phyloP scores from a whole-genome alignment of 2,888 invertebrate species.

The Epinotia brunnichana region DNA sequence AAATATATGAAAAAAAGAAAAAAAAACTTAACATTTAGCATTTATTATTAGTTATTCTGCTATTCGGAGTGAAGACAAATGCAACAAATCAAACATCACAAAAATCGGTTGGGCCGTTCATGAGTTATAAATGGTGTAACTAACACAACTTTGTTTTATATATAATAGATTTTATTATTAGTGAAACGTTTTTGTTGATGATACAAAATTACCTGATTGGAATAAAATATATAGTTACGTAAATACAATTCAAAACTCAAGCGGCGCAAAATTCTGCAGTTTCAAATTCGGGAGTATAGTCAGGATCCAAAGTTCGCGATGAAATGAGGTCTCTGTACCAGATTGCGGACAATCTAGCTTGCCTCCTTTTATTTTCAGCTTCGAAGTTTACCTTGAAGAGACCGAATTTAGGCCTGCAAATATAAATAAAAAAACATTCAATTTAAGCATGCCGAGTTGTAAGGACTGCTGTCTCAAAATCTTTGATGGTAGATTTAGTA shows the following conservation, averaged over 20 bases:
- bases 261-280: slow-evolving; percentile 53
- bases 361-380: slow-evolving; percentile 57
- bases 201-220: neutral
- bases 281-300: slow-evolving; percentile 49
- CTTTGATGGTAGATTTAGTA: too few species aligned
- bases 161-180: neutral
- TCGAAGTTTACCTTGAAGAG: slow-evolving; percentile 69
- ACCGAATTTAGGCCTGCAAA: slow-evolving; percentile 67
- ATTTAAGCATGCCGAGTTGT: neutral
- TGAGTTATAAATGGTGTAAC: too few species aligned
- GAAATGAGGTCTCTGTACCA: slow-evolving; percentile 62
- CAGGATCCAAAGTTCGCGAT: slow-evolving; percentile 56
- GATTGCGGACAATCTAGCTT: slow-evolving; percentile 60
- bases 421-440: neutral
- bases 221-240: too few species aligned
- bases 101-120: too few species aligned
- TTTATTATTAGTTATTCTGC: too few species aligned
- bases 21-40: too few species aligned
- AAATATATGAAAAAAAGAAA: too few species aligned
- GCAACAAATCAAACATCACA: too few species aligned
- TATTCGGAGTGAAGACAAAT: too few species aligned
- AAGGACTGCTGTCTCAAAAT: too few species aligned
- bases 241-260: too few species aligned
- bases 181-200: neutral
- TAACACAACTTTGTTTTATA: too few species aligned